phyloP scores from a whole-genome alignment of 2,797 vertebrate genomes.

The Choloepus didactylus region DNA sequence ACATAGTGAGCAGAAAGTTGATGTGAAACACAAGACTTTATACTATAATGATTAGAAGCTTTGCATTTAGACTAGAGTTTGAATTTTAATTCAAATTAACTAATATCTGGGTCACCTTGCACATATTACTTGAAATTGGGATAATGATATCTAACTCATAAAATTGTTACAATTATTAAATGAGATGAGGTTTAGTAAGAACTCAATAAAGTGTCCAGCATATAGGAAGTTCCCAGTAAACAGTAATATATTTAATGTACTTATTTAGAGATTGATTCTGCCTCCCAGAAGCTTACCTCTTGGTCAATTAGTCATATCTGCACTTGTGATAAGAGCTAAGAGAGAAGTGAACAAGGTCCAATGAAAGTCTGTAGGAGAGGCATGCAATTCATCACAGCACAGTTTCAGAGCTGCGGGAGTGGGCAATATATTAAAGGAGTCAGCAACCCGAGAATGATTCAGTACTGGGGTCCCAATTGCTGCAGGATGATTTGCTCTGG shows the following conservation, averaged over 20 bases:
- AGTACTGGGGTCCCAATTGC: neutral
- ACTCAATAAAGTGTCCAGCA: neutral
- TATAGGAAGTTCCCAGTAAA: neutral
- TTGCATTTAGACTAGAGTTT: neutral
- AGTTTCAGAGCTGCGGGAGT: neutral
- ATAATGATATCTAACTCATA: neutral
- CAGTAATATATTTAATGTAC: neutral
- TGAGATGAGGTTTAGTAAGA: neutral
- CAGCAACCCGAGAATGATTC: neutral
- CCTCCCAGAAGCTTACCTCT: neutral
- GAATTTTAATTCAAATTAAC: conserved; percentile 22
- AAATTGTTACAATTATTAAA: neutral
- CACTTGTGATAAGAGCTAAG: neutral
- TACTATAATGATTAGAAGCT: neutral
- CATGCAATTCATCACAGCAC: neutral
- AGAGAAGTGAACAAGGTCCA: neutral
- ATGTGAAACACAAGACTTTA: neutral
- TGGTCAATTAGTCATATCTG: neutral
- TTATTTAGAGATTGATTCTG: neutral
- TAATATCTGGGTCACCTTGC: neutral
- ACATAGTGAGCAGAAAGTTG: neutral
- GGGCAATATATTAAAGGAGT: neutral
- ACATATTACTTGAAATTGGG: neutral
- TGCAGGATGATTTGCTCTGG: neutral
- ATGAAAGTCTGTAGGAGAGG: neutral